A percentile compares a stretch with the other conserved stretches of the same genome.
Evolutionary conservation across 2,888 invertebrate genomes (phyloP).

Genomic region (Ormyrus thymus): DNA sequence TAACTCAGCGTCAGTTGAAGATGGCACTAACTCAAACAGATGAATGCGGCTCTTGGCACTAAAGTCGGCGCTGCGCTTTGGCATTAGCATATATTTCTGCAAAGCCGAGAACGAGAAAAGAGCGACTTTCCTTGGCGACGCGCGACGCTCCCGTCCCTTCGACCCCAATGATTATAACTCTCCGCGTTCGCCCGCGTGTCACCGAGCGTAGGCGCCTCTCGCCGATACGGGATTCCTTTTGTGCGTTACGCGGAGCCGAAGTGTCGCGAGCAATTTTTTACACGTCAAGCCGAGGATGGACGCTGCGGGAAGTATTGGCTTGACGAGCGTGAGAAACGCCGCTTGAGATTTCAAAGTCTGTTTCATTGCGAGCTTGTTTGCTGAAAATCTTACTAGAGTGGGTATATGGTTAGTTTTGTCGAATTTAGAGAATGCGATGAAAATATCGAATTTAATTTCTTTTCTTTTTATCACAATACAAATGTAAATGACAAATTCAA

Average conservation of each 20-base stretch:
- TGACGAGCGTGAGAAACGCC: background rate
- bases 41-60: constrained; percentile 56
- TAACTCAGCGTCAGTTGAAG: constrained; percentile 54
- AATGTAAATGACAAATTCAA: too few relatives aligned
- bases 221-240: background rate
- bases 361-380: too few relatives aligned
- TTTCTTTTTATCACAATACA: too few relatives aligned
- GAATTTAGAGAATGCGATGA: too few relatives aligned
- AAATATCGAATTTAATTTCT: too few relatives aligned
- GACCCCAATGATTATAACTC: constrained; percentile 70
- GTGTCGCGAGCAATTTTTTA: background rate
- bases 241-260: constrained; percentile 1
- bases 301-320: constrained; percentile 16
- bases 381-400: too few relatives aligned
- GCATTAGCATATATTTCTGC: constrained; percentile 58
- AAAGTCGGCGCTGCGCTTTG: constrained; percentile 47
- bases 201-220: too few relatives aligned
- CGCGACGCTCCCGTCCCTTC: constrained; percentile 52
- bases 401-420: too few relatives aligned
- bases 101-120: constrained; percentile 54
- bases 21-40: constrained; percentile 61
- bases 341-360: background rate
- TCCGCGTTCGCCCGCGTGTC: constrained; percentile 39
- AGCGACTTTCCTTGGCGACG: constrained; percentile 51
- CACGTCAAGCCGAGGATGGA: constrained; percentile 2